Percentiles rank a stretch among this genome's conserved stretches.
Conservation (phyloP, 2,888 invertebrate genomes). For the Hydrotaea cyrtoneurina region DNA sequence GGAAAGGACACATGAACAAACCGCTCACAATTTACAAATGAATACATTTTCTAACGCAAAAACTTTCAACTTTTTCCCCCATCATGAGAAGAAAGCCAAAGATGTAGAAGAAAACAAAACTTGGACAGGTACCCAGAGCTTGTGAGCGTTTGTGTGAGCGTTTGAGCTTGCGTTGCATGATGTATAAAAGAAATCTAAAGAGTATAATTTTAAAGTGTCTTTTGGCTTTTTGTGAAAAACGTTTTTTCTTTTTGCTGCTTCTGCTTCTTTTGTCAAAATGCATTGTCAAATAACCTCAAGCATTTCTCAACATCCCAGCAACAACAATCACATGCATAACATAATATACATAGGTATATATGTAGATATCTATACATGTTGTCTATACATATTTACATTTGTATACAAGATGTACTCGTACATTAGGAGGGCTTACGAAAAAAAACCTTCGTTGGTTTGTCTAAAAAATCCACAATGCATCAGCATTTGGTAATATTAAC, state of each 20-base stretch:
- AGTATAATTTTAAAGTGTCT: conserved; percentile 53
- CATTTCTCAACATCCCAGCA: conserved; percentile 41
- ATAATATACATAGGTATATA: background rate
- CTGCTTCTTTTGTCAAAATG: conserved; percentile 36
- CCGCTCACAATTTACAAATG: conserved; percentile 39
- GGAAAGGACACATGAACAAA: conserved; percentile 25
- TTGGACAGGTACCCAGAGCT: conserved; percentile 1
- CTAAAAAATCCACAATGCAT: too few relatives aligned
- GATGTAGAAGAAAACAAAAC: background rate
- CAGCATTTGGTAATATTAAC: too few relatives aligned
- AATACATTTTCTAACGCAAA: conserved; percentile 30
- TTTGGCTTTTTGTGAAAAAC: conserved; percentile 48
- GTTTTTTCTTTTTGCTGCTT: conserved; percentile 20
- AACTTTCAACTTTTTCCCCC: background rate
- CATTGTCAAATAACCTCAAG: conserved; percentile 64
- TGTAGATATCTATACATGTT: too few relatives aligned
- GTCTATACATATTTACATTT: background rate
- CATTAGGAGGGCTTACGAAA: background rate
- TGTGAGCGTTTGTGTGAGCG: background rate
- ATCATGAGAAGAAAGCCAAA: background rate
- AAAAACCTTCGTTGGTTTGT: too few relatives aligned
- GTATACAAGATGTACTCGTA: background rate
- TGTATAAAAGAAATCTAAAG: conserved; percentile 43
- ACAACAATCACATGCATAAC: conserved; percentile 31
- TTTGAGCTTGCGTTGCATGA: conserved; percentile 12